Percentiles rank a stretch among this genome's conserved stretches.
phyloP scores from a whole-genome alignment of 1,140 invertebrate species.

The Neodiprion pinetum region DNA sequence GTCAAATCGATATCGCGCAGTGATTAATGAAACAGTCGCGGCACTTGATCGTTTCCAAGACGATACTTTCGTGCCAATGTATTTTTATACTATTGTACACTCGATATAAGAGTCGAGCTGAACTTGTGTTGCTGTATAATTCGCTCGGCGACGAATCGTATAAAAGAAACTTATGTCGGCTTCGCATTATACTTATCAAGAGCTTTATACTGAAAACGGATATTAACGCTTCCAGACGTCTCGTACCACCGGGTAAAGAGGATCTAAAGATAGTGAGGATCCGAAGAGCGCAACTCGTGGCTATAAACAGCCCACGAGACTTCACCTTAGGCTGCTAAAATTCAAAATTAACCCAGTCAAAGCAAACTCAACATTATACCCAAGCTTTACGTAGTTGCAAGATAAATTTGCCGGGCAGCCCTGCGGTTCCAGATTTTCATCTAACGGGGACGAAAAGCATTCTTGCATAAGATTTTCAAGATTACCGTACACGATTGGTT shows the following conservation, averaged over 20 bases:
- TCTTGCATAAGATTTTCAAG: no score
- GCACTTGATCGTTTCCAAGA: no score
- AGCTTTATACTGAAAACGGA: neutral
- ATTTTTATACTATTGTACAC: no score
- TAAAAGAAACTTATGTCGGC: neutral
- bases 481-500: neutral
- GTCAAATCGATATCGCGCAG: no score
- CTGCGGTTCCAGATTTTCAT: no score
- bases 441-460: no score
- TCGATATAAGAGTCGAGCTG: no score
- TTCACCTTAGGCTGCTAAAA: neutral
- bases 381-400: neutral
- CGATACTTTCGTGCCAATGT: no score
- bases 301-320: neutral
- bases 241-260: neutral
- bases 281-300: neutral
- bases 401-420: no score
- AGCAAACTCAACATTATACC: neutral
- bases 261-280: neutral
- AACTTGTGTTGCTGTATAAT: no score
- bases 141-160: no score
- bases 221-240: neutral
- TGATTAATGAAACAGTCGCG: no score
- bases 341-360: neutral
- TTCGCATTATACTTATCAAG: neutral